Conservation (phyloP, 2,888 invertebrate species). For the Pseudococcus jackbeardsleyi region DNA sequence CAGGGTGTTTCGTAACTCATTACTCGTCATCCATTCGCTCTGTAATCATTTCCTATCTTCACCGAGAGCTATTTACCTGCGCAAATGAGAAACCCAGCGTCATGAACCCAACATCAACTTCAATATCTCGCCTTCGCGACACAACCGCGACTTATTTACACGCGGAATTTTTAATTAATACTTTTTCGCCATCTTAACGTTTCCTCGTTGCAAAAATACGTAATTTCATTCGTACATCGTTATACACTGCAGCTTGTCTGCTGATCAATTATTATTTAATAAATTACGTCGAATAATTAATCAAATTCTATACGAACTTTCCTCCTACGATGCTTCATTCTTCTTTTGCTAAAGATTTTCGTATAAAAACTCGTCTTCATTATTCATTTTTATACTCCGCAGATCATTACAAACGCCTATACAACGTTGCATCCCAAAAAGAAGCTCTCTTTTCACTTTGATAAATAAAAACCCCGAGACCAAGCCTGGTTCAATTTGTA, state of each 20-base stretch:
- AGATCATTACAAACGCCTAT: conserved; percentile 29
- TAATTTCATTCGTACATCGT: conserved; percentile 1
- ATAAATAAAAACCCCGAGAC: background rate
- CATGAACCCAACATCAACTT: no score
- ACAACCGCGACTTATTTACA: background rate
- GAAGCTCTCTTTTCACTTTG: conserved; percentile 10
- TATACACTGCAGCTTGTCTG: background rate
- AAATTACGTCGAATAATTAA: conserved; percentile 44
- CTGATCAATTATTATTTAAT: conserved; percentile 43
- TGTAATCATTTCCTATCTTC: no score
- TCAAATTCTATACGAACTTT: conserved; percentile 36
- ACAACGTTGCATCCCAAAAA: conserved; percentile 9
- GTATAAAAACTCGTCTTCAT: conserved; percentile 44
- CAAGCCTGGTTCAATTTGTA: conserved; percentile 17
- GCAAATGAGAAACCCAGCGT: background rate
- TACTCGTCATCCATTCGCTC: background rate
- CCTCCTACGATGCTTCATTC: background rate
- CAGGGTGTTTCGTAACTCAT: conserved; percentile 6
- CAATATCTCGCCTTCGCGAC: conserved; percentile 24
- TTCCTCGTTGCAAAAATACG: background rate
- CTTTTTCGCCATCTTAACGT: background rate
- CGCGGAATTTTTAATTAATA: conserved; percentile 27
- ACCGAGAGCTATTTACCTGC: background rate
- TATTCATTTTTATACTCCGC: conserved; percentile 29
- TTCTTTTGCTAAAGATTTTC: background rate